Percentiles rank a stretch among this genome's conserved stretches.
Conservation (phyloP, 2,797 vertebrate species). For the Acanthis flammea region DNA sequence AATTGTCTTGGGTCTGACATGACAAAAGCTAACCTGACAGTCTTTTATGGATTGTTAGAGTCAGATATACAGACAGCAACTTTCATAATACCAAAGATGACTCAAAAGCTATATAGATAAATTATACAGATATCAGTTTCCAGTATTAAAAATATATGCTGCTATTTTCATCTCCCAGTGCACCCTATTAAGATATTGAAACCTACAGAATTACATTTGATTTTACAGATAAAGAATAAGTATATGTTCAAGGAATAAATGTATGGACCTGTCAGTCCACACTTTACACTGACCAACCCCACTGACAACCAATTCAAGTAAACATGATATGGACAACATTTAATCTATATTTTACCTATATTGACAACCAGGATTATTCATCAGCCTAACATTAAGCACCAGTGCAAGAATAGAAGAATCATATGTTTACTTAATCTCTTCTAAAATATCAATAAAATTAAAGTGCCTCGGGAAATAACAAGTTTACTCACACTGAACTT, state of each 20-base stretch:
- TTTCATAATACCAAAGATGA: background rate
- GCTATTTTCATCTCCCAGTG: background rate
- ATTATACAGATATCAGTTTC: background rate
- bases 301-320: background rate
- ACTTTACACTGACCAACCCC: background rate
- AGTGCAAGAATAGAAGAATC: background rate
- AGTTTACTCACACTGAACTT: background rate
- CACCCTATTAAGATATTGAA: background rate
- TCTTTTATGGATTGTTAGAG: background rate
- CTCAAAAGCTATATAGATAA: background rate
- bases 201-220: background rate
- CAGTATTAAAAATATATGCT: background rate
- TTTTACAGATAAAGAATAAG: background rate
- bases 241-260: background rate
- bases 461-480: accelerated
- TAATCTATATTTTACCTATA: background rate
- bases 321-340: background rate
- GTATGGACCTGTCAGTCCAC: background rate
- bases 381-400: background rate
- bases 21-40: background rate
- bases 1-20: background rate
- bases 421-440: background rate
- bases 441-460: background rate
- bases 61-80: background rate
- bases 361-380: background rate